Evolutionary conservation across 2,888 invertebrate species (phyloP).

Genomic region (Pollenia angustigena): DNA sequence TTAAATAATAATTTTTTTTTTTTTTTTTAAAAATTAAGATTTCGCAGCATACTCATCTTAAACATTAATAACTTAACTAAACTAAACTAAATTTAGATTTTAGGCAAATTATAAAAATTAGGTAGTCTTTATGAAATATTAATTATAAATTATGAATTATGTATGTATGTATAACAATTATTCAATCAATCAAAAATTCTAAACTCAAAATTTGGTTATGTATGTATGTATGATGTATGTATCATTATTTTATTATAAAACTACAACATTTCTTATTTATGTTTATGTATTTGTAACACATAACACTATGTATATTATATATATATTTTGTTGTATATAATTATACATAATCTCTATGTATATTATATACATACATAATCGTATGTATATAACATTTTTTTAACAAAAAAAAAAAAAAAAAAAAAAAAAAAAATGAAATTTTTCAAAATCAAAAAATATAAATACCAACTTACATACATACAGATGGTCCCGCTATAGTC

Average conservation of each 20-base stretch:
- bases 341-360: conserved; percentile 41
- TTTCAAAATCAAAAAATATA: conserved; percentile 65
- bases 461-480: conserved; percentile 72
- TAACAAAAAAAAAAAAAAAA: conserved; percentile 48
- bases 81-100: conserved; percentile 44
- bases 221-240: background rate
- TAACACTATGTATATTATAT: background rate
- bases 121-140: conserved; percentile 32
- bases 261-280: conserved; percentile 20
- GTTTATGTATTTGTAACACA: background rate
- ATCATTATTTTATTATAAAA: conserved; percentile 14
- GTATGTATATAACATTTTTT: conserved; percentile 6
- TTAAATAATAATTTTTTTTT: conserved; percentile 17
- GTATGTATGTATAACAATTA: conserved; percentile 4
- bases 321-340: conserved; percentile 46
- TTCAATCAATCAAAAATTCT: background rate
- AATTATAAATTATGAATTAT: conserved; percentile 17
- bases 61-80: conserved; percentile 9
- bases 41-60: conserved; percentile 26
- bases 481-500: conserved; percentile 98
- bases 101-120: conserved; percentile 45
- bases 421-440: conserved; percentile 18
- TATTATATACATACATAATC: conserved; percentile 35
- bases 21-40: background rate
- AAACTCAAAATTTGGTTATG: conserved; percentile 19